Evolutionary conservation across 1,140 invertebrate genomes (phyloP).

Genomic region (Nephila pilipes): DNA sequence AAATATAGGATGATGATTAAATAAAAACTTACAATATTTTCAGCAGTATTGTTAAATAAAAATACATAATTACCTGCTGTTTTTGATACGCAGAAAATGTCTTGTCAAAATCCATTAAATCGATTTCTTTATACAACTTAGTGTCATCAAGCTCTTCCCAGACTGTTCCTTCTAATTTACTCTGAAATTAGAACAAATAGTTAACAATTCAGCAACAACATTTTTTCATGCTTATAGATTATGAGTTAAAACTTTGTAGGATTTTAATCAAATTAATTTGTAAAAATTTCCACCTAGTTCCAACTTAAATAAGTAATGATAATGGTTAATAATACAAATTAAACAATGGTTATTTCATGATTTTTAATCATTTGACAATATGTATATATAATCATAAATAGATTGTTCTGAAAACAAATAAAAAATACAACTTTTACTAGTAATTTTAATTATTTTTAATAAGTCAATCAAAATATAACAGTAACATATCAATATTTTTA

Average conservation of each 20-base stretch:
- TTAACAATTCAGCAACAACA: too few relatives aligned
- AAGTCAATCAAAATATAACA: too few relatives aligned
- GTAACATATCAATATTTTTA: too few relatives aligned
- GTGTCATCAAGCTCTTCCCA: conserved; percentile 97
- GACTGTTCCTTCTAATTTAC: conserved; percentile 88
- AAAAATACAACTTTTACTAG: too few relatives aligned
- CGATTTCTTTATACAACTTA: conserved; percentile 94
- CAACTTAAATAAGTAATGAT: not conserved
- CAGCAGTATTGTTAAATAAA: not conserved
- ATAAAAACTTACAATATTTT: too few relatives aligned
- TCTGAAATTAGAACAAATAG: conserved; percentile 78
- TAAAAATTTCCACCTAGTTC: too few relatives aligned
- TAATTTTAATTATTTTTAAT: too few relatives aligned
- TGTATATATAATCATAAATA: too few relatives aligned
- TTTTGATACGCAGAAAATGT: conserved; percentile 98
- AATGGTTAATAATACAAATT: not conserved
- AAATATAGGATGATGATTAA: too few relatives aligned
- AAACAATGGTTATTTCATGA: not conserved
- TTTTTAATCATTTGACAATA: too few relatives aligned
- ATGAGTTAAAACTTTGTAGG: not conserved
- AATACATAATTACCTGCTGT: conserved; percentile 85
- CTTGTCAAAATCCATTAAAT: conserved; percentile 95
- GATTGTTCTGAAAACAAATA: too few relatives aligned
- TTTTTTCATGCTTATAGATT: not conserved
- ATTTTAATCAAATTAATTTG: too few relatives aligned